These are phyloP conservation scores for Plutomurus gul DNA, from an alignment of 1,140 invertebrate genomes.

Conservation along the genomic window DNA sequence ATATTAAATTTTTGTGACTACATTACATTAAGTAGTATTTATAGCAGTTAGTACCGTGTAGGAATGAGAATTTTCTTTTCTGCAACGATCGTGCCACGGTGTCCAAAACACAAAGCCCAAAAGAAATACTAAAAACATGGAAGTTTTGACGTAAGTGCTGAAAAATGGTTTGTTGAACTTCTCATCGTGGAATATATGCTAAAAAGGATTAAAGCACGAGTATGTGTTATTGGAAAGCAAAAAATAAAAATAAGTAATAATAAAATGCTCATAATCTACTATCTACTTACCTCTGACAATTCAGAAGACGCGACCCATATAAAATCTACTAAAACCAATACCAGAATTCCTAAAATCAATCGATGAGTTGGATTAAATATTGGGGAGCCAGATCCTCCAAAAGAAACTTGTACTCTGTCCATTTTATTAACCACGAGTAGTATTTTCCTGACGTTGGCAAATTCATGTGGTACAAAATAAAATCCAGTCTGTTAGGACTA, in stretches of 20 bases:
- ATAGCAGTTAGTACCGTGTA: slow-evolving; percentile 64
- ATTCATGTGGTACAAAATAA: too few relatives aligned
- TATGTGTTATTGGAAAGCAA: slow-evolving; percentile 35
- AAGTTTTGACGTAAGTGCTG: slow-evolving; percentile 84
- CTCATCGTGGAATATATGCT: slow-evolving; percentile 82
- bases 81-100: slow-evolving; percentile 78
- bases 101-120: slow-evolving; percentile 79
- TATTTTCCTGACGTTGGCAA: too few relatives aligned
- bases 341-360: slow-evolving; percentile 73
- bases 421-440: not conserved
- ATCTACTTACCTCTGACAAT: slow-evolving; percentile 73
- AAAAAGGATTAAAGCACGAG: slow-evolving; percentile 57
- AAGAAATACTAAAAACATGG: slow-evolving; percentile 83
- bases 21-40: not conserved
- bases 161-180: slow-evolving; percentile 85
- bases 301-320: slow-evolving; percentile 87
- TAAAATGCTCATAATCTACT: slow-evolving; percentile 12
- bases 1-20: too few relatives aligned
- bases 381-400: slow-evolving; percentile 31
- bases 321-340: slow-evolving; percentile 79
- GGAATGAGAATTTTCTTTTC: slow-evolving; percentile 63
- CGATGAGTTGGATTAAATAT: slow-evolving; percentile 63
- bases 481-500: too few relatives aligned
- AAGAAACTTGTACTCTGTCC: slow-evolving; percentile 31
- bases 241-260: slow-evolving; percentile 20